Evolutionary conservation across 2,888 invertebrate genomes (phyloP).

Genomic region (Caenorhabditis sinica): DNA sequence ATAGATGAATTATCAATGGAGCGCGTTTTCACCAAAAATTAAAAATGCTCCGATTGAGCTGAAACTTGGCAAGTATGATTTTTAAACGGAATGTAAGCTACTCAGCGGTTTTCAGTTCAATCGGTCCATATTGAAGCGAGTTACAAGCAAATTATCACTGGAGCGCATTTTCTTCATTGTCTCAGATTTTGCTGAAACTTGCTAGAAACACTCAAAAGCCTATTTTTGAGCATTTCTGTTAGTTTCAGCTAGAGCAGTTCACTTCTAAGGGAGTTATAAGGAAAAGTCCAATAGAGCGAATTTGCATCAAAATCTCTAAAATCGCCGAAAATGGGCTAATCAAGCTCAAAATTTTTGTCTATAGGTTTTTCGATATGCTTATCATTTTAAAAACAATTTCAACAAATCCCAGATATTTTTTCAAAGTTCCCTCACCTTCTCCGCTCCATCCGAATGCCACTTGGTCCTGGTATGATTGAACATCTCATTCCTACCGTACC

Average conservation of each 20-base stretch:
- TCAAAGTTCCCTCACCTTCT: constrained; percentile 74
- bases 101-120: not conserved
- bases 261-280: not conserved
- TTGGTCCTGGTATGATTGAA: constrained; percentile 75
- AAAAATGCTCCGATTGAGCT: not conserved
- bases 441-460: constrained; percentile 80
- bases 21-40: constrained; percentile 14
- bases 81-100: too few species aligned
- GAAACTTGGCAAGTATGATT: not conserved
- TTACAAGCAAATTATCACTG: not conserved
- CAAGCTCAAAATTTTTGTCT: not conserved
- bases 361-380: not conserved
- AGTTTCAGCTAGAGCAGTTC: not conserved
- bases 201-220: not conserved
- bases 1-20: not conserved
- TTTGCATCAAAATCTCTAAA: not conserved
- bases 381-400: not conserved
- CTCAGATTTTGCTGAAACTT: too few species aligned
- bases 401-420: too few species aligned
- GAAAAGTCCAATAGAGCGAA: not conserved
- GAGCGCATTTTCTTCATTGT: not conserved
- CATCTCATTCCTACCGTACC: constrained; percentile 77
- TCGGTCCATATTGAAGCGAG: not conserved
- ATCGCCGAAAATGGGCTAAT: not conserved
- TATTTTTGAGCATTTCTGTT: not conserved